These are phyloP conservation scores for Andinoacara biseriatus DNA, from an alignment of 2,113 vertebrate genomes.

Conservation along the genomic window DNA sequence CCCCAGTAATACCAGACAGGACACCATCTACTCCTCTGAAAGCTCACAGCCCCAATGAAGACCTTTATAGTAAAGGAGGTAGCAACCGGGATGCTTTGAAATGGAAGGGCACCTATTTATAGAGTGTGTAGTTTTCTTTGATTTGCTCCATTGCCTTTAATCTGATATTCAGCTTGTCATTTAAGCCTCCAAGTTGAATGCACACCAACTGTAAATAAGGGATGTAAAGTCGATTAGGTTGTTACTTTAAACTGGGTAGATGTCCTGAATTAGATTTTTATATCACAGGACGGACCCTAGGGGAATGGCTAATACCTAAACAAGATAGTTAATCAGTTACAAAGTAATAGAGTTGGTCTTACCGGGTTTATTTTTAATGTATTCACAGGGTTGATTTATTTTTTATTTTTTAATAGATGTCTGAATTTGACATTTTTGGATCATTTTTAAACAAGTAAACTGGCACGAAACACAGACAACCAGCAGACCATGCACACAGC, in stretches of 20 bases:
- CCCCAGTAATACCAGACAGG: constrained; percentile 62
- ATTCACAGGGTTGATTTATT: background rate
- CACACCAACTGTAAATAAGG: constrained; percentile 26
- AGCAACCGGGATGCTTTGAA: constrained; percentile 20
- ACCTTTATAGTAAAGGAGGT: constrained; percentile 49
- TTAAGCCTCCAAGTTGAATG: constrained; percentile 22
- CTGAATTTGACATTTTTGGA: background rate
- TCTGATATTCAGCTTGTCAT: constrained; percentile 44
- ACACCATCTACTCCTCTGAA: constrained; percentile 65
- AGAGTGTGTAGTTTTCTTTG: constrained; percentile 51
- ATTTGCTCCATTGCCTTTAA: constrained; percentile 41
- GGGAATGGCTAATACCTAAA: background rate
- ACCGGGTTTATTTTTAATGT: background rate
- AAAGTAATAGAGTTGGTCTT: background rate
- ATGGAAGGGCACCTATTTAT: constrained; percentile 60
- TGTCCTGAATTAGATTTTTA: constrained; percentile 26
- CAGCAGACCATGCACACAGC: background rate
- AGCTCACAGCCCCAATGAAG: constrained; percentile 47
- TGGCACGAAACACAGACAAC: background rate
- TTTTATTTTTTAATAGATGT: background rate
- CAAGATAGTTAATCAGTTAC: background rate
- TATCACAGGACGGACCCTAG: background rate
- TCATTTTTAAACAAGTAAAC: background rate
- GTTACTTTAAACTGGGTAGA: constrained; percentile 7
- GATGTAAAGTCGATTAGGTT: constrained; percentile 27